These are phyloP conservation scores for Anastatus disparis DNA, from an alignment of 1,140 invertebrate species.

Conservation along the genomic window DNA sequence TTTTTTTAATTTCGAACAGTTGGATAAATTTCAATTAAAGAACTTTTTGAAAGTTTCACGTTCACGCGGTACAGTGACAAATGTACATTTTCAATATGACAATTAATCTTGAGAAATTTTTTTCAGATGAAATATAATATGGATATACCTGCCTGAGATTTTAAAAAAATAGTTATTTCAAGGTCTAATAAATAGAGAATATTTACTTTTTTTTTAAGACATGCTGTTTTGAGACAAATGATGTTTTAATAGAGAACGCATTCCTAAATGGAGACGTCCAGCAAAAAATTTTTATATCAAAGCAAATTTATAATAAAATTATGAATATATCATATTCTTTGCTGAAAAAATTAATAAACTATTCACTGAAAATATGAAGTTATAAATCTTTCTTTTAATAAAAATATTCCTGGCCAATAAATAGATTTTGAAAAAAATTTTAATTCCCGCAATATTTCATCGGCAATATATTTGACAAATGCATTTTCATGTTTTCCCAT, in stretches of 20 bases:
- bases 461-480: too few relatives aligned
- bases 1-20: too few relatives aligned
- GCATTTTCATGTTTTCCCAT: too few relatives aligned
- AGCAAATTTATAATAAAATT: background rate
- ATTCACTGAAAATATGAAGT: background rate
- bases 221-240: conserved; percentile 2
- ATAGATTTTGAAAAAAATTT: too few relatives aligned
- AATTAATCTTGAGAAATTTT: conserved; percentile 7
- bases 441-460: too few relatives aligned
- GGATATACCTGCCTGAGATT: background rate
- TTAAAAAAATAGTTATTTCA: conserved; percentile 12
- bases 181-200: background rate
- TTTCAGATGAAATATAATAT: conserved; percentile 7
- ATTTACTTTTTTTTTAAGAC: too few relatives aligned
- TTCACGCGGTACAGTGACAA: conserved; percentile 3
- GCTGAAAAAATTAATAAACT: background rate
- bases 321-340: background rate
- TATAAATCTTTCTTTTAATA: conserved; percentile 6
- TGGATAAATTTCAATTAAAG: conserved; percentile 10
- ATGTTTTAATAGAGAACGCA: conserved; percentile 17
- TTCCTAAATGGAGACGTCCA: conserved; percentile 24
- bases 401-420: too few relatives aligned
- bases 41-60: background rate
- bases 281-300: background rate
- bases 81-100: conserved; percentile 22